phyloP scores from a whole-genome alignment of 1,140 invertebrate genomes.

The Diuraphis noxia region DNA sequence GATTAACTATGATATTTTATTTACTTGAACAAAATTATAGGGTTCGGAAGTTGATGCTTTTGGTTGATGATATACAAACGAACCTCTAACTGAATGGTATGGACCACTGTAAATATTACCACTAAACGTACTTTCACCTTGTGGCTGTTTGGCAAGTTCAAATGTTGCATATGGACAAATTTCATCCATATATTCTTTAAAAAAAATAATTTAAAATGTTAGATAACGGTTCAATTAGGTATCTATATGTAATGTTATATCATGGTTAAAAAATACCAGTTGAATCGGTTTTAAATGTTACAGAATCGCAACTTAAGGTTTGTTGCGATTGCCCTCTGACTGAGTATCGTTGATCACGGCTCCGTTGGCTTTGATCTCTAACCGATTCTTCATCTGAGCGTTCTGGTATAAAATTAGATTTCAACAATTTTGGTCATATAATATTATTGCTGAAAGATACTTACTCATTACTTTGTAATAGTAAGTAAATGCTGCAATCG shows the following conservation, averaged over 20 bases:
- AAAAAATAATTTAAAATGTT: conserved; percentile 8
- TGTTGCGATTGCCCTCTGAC: conserved; percentile 60
- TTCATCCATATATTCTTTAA: conserved; percentile 83
- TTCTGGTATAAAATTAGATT: conserved; percentile 36
- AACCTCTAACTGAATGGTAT: conserved; percentile 81
- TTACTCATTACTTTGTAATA: conserved; percentile 49
- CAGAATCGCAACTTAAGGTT: conserved; percentile 60
- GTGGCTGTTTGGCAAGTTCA: conserved; percentile 81
- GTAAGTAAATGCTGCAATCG: conserved; percentile 45
- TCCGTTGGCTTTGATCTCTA: conserved; percentile 75
- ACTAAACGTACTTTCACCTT: conserved; percentile 85
- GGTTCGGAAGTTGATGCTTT: conserved; percentile 64
- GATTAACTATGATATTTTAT: conserved; percentile 46
- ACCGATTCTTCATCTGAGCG: conserved; percentile 66
- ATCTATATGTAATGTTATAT: background rate
- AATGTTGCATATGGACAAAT: conserved; percentile 90
- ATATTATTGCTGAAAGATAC: background rate
- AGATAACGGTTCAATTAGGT: background rate
- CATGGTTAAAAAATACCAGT: conserved; percentile 54
- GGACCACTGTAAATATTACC: conserved; percentile 83
- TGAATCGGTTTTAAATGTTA: conserved; percentile 64
- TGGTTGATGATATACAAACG: conserved; percentile 85
- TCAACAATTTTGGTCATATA: conserved; percentile 62
- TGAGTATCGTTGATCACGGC: conserved; percentile 72
- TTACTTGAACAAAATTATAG: conserved; percentile 66